phyloP scores from a whole-genome alignment of 1,140 invertebrate species.

The Sitophilus oryzae region DNA sequence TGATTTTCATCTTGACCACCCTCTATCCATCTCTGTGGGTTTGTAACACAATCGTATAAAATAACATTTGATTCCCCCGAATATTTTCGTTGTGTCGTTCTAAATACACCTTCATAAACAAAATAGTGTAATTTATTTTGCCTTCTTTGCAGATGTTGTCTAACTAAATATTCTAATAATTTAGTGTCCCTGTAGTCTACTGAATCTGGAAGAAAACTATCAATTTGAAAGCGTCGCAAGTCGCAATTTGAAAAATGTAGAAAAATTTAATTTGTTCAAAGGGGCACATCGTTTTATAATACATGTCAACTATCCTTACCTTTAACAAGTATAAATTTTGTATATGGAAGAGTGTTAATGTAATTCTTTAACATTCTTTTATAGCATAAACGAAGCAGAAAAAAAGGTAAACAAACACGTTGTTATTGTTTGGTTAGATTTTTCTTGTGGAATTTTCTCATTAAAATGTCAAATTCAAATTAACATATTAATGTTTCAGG shows the following conservation, averaged over 20 bases:
- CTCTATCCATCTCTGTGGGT: conserved; percentile 19
- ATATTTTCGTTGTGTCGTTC: conserved; percentile 14
- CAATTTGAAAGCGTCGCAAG: not conserved
- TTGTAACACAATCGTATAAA: conserved; percentile 31
- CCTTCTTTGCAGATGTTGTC: conserved; percentile 22
- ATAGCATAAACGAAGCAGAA: not conserved
- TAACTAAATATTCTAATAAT: conserved; percentile 31
- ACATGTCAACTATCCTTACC: no score
- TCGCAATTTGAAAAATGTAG: not conserved
- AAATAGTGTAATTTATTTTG: conserved; percentile 33
- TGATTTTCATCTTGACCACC: conserved; percentile 7
- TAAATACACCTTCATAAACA: conserved; percentile 35
- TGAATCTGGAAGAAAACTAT: conserved; percentile 32
- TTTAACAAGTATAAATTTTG: conserved; percentile 39
- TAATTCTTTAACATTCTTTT: conserved; percentile 36
- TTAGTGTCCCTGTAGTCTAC: conserved; percentile 30
- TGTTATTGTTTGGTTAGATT: not conserved
- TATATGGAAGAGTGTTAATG: conserved; percentile 30
- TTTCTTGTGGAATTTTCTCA: no score
- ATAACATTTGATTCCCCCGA: conserved; percentile 16
- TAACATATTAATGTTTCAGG: no score
- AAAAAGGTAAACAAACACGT: not conserved
- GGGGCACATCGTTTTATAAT: no score
- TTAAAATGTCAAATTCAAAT: no score
- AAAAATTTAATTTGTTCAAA: no score